A percentile compares a stretch with the other conserved stretches of the same genome.
Conservation (phyloP, 1,140 invertebrate species). For the Ladona fulva region DNA sequence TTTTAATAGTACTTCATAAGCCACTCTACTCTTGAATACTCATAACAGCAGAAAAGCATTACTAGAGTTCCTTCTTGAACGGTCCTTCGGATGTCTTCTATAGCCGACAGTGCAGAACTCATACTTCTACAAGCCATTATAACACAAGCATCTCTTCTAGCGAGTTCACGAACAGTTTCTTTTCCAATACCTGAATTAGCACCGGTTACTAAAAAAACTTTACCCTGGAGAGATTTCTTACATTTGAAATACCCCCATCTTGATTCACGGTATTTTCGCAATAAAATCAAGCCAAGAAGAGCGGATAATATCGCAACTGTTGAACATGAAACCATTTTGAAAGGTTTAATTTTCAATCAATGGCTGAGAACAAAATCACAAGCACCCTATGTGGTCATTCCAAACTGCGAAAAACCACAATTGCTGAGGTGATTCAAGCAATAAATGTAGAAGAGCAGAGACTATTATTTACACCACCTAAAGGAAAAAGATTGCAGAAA, state of each 20-base stretch:
- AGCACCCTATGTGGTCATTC: too few species aligned
- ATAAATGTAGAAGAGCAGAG: too few species aligned
- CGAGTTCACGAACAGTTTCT: constrained; percentile 58
- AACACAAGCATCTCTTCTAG: constrained; percentile 53
- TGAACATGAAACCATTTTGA: background rate
- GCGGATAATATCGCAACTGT: background rate
- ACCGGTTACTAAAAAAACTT: constrained; percentile 67
- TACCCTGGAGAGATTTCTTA: constrained; percentile 39
- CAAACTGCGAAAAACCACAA: too few species aligned
- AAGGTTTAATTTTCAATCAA: too few species aligned
- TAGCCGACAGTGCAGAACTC: constrained; percentile 46
- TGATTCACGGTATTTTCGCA: constrained; percentile 40
- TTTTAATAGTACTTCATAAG: background rate
- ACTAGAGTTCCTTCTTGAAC: background rate
- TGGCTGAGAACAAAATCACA: too few species aligned
- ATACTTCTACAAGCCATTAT: constrained; percentile 65
- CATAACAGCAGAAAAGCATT: background rate
- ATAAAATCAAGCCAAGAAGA: background rate
- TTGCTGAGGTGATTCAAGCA: too few species aligned
- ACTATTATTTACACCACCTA: too few species aligned
- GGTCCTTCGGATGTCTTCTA: constrained; percentile 46
- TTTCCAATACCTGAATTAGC: constrained; percentile 72
- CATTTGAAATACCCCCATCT: constrained; percentile 40
- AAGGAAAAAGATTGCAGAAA: too few species aligned
- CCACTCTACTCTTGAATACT: background rate